Evolutionary conservation across 2,888 invertebrate species (phyloP).

Genomic region (Globia sparganii): DNA sequence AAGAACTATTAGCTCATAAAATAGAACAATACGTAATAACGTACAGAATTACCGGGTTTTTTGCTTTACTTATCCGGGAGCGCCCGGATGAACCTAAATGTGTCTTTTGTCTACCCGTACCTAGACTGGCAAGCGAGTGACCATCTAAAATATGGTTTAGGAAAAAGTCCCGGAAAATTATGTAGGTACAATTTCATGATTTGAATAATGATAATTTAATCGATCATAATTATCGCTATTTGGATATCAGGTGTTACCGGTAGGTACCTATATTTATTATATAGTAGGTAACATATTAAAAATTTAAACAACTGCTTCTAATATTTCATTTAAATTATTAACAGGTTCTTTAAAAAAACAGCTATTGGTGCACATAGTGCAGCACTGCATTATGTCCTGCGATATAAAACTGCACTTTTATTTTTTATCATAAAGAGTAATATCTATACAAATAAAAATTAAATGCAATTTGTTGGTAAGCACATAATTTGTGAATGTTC

Average conservation of each 20-base stretch:
- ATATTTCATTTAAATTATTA: neutral
- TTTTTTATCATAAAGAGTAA: neutral
- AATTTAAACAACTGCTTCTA: neutral
- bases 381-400: neutral
- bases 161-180: constrained; percentile 31
- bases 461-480: neutral
- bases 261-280: neutral
- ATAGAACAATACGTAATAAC: constrained; percentile 63
- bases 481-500: neutral
- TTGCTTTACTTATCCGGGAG: constrained; percentile 73
- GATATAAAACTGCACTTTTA: neutral
- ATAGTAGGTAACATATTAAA: neutral
- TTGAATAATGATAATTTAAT: constrained; percentile 1
- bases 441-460: neutral
- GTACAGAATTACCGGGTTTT: constrained; percentile 67
- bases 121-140: constrained; percentile 53
- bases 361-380: neutral
- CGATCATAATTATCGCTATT: constrained; percentile 19
- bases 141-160: constrained; percentile 35
- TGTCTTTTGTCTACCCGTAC: constrained; percentile 77
- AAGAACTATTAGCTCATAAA: constrained; percentile 46
- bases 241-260: constrained; percentile 7
- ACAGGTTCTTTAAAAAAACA: neutral
- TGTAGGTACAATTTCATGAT: neutral
- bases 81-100: constrained; percentile 78